phyloP scores from a whole-genome alignment of 2,888 invertebrate genomes.

The Mythimna ferrago region DNA sequence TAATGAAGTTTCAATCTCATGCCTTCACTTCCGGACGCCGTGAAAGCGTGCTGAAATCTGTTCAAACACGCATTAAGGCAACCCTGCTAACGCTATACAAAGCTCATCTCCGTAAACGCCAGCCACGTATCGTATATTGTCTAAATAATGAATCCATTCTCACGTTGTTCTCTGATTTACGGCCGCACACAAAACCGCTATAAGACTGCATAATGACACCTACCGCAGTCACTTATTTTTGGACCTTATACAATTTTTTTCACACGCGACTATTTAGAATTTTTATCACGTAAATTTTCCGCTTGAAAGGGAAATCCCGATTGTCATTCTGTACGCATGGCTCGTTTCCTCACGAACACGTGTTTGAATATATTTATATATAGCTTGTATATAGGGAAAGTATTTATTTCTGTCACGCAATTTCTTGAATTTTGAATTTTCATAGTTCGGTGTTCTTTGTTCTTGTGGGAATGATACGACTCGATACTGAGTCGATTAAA shows the following conservation, averaged over 20 bases:
- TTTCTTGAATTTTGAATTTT: conserved; percentile 82
- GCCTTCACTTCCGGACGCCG: conserved; percentile 25
- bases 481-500: conserved; percentile 78
- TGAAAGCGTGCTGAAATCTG: conserved; percentile 47
- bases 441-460: conserved; percentile 74
- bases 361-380: conserved; percentile 83
- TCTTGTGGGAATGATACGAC: conserved; percentile 60
- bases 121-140: conserved; percentile 75
- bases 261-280: conserved; percentile 89
- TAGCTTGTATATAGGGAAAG: conserved; percentile 77
- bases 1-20: conserved; percentile 33
- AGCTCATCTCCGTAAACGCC: conserved; percentile 68
- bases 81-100: conserved; percentile 57
- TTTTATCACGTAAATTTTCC: conserved; percentile 90
- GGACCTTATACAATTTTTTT: conserved; percentile 87
- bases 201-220: conserved; percentile 87
- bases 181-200: conserved; percentile 81
- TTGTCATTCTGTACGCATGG: conserved; percentile 87
- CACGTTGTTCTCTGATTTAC: conserved; percentile 88
- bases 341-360: conserved; percentile 88
- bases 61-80: conserved; percentile 47
- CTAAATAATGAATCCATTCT: conserved; percentile 87
- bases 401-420: conserved; percentile 89
- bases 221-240: conserved; percentile 89
- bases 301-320: conserved; percentile 89